Evolutionary conservation across 1,140 invertebrate genomes (phyloP).

Genomic region (Propsilocerus akamusi): DNA sequence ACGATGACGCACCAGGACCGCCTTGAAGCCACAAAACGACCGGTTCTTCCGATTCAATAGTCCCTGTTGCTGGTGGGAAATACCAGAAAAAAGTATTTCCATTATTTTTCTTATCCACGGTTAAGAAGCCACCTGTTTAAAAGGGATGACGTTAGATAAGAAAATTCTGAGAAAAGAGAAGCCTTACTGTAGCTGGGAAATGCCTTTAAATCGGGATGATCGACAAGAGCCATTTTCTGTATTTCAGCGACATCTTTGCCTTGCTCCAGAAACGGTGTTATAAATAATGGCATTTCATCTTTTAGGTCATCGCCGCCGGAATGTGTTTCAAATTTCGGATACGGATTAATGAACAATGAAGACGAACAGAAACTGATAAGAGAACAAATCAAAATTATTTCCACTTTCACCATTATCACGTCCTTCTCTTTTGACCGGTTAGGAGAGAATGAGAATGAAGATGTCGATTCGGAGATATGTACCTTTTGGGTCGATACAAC

Average conservation of each 20-base stretch:
- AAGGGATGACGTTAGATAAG: no score
- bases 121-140: constrained; percentile 56
- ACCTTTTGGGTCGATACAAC: not conserved
- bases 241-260: not conserved
- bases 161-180: no score
- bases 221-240: not conserved
- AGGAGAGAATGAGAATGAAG: not conserved
- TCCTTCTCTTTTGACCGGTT: no score
- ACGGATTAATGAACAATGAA: constrained; percentile 9
- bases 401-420: no score
- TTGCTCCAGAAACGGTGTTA: not conserved
- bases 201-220: constrained; percentile 8
- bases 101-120: constrained; percentile 53
- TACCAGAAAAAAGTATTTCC: constrained; percentile 84
- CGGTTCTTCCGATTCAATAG: constrained; percentile 36
- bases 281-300: constrained; percentile 28
- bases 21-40: constrained; percentile 74
- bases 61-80: constrained; percentile 44
- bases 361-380: no score
- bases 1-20: constrained; percentile 57
- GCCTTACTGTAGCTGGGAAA: constrained; percentile 34
- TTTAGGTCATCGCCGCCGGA: constrained; percentile 15
- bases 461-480: not conserved
- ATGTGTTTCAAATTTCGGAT: constrained; percentile 20
- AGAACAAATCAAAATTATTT: no score